Evolutionary conservation across 2,797 vertebrate species (phyloP).

Genomic region (Acipenser oxyrinchus): DNA sequence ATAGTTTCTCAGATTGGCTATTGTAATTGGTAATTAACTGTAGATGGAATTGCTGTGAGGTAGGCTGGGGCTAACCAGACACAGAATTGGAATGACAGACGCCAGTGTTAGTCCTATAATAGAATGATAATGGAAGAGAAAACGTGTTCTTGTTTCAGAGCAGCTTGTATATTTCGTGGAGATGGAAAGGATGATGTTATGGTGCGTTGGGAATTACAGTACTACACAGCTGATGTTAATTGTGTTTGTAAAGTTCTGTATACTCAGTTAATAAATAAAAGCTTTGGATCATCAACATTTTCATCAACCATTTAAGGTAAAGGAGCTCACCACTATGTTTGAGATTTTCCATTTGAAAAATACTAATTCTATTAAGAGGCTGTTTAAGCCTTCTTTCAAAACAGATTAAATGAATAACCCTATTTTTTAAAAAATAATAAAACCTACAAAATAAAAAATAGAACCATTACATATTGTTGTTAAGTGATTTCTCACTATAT

Average conservation of each 20-base stretch:
- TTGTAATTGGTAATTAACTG: too few species aligned
- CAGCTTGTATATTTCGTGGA: too few species aligned
- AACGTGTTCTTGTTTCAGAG: too few species aligned
- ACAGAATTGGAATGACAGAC: too few species aligned
- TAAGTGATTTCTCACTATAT: constrained; percentile 50
- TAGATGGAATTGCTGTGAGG: too few species aligned
- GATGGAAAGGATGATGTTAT: too few species aligned
- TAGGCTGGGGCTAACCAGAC: too few species aligned
- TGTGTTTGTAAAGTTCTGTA: neutral
- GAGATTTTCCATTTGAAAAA: constrained; percentile 15
- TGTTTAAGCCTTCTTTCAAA: constrained; percentile 14
- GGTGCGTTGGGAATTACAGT: too few species aligned
- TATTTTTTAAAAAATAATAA: constrained; percentile 10
- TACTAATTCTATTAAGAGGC: constrained; percentile 32
- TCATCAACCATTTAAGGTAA: neutral
- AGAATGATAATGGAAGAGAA: too few species aligned
- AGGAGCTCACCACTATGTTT: constrained; percentile 7
- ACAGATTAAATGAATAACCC: constrained; percentile 7
- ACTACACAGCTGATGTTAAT: neutral
- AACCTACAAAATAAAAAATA: constrained; percentile 7
- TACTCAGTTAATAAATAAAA: neutral
- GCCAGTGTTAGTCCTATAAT: too few species aligned
- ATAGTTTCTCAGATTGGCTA: too few species aligned
- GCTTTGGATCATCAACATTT: neutral
- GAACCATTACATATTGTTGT: constrained; percentile 23